Evolutionary conservation across 2,797 vertebrate species (phyloP).

Genomic region (Enteromius fasciolatus): DNA sequence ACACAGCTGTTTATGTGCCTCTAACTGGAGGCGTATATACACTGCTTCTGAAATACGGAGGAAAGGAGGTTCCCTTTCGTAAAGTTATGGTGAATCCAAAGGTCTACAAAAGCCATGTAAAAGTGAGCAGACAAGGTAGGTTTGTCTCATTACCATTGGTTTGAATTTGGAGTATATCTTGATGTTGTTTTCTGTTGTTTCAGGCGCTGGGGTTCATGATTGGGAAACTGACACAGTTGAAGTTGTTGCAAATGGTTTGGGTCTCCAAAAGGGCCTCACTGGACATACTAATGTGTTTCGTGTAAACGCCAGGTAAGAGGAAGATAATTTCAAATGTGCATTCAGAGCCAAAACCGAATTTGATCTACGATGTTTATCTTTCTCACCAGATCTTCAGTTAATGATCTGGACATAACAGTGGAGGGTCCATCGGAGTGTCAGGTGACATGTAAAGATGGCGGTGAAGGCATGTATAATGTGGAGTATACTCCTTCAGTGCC

Average conservation of each 20-base stretch:
- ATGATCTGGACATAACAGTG: constrained; percentile 73
- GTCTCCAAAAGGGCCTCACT: constrained; percentile 75
- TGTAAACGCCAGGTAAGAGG: constrained; percentile 74
- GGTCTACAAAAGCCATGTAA: constrained; percentile 72
- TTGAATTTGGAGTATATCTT: neutral
- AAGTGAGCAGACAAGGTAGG: constrained; percentile 62
- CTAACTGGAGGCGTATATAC: constrained; percentile 79
- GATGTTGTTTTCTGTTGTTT: constrained; percentile 9
- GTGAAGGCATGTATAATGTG: constrained; percentile 75
- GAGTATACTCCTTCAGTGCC: constrained; percentile 74
- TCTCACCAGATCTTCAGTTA: constrained; percentile 73
- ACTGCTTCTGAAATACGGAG: constrained; percentile 81
- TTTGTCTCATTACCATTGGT: neutral
- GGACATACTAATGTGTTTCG: constrained; percentile 78
- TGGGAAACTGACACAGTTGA: constrained; percentile 73
- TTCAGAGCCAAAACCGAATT: neutral
- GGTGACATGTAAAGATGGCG: constrained; percentile 78
- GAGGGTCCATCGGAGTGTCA: constrained; percentile 80
- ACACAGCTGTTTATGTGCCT: constrained; percentile 81
- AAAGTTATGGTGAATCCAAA: constrained; percentile 78
- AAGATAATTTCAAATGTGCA: neutral
- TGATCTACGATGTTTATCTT: neutral
- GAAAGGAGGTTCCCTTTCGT: constrained; percentile 78
- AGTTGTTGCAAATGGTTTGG: constrained; percentile 75
- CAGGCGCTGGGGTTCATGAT: neutral